A percentile compares a stretch with the other conserved stretches of the same genome.
These are phyloP conservation scores for Coracias cyanogaster DNA, from an alignment of 2,797 vertebrate genomes.

Conservation along the genomic window DNA sequence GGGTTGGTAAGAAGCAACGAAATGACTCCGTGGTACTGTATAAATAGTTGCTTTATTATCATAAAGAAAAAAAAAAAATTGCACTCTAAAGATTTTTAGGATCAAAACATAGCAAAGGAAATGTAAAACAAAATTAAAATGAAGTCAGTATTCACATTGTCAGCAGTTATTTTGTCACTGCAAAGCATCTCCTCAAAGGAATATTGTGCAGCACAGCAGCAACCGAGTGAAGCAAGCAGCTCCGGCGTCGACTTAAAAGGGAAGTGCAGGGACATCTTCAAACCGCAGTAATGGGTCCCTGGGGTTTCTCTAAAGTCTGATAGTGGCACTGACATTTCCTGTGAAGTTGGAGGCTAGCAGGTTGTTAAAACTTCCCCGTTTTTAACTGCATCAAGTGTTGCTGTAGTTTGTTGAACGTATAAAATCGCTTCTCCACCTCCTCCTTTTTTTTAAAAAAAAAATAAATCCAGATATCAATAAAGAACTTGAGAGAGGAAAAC, in stretches of 20 bases:
- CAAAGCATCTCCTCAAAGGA: slow-evolving; percentile 74
- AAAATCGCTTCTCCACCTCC: slow-evolving; percentile 50
- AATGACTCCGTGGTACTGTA: background rate
- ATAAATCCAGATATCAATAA: slow-evolving; percentile 55
- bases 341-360: slow-evolving; percentile 70
- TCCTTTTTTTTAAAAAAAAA: background rate
- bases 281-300: slow-evolving; percentile 72
- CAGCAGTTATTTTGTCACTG: slow-evolving; percentile 76
- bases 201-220: slow-evolving; percentile 66
- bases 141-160: slow-evolving; percentile 67
- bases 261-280: slow-evolving; percentile 74
- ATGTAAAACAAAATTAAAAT: slow-evolving; percentile 77
- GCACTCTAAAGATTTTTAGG: slow-evolving; percentile 44
- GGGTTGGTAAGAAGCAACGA: background rate
- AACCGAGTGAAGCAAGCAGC: slow-evolving; percentile 47
- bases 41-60: slow-evolving; percentile 68
- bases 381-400: slow-evolving; percentile 41
- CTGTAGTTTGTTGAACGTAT: slow-evolving; percentile 53
- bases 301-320: slow-evolving; percentile 66
- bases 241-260: slow-evolving; percentile 61
- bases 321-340: slow-evolving; percentile 68
- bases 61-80: slow-evolving; percentile 32
- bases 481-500: slow-evolving; percentile 67
- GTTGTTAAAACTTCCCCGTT: slow-evolving; percentile 58
- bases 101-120: slow-evolving; percentile 66